A percentile compares a stretch with the other conserved stretches of the same genome.
Conservation (phyloP, 2,797 vertebrate genomes). For the Scolopax bukidnonensis region DNA sequence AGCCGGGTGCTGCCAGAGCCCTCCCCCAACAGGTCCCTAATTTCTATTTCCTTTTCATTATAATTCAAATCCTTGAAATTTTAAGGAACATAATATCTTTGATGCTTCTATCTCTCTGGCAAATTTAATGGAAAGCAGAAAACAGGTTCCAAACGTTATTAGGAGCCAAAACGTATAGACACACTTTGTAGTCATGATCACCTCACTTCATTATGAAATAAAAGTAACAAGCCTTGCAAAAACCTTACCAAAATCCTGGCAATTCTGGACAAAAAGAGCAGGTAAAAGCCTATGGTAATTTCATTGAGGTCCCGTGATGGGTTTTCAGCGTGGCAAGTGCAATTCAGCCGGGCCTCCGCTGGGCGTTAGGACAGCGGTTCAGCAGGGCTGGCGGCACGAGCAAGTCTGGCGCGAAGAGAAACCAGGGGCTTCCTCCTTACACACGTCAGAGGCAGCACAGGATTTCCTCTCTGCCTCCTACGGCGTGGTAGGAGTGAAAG, state of each 20-base stretch:
- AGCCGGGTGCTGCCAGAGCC: neutral
- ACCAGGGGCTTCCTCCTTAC: neutral
- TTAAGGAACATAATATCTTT: neutral
- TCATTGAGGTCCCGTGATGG: neutral
- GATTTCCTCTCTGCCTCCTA: slow-evolving; percentile 41
- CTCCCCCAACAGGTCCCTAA: neutral
- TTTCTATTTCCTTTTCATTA: neutral
- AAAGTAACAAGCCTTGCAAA: neutral
- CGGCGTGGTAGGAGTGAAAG: neutral
- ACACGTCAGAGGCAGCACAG: neutral
- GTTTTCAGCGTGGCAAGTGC: neutral
- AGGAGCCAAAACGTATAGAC: neutral
- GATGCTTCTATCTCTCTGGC: neutral
- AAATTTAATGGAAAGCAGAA: neutral
- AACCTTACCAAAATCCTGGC: slow-evolving; percentile 37
- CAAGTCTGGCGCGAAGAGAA: neutral
- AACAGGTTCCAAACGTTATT: neutral
- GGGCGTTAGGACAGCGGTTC: fast-evolving
- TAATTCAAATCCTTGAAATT: neutral
- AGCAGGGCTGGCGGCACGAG: neutral
- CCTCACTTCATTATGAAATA: neutral
- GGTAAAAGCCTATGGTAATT: neutral
- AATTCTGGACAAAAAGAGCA: neutral
- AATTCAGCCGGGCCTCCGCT: neutral
- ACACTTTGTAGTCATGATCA: neutral